Evolutionary conservation across 2,113 vertebrate species (phyloP).

Genomic region (Pitta sordida): DNA sequence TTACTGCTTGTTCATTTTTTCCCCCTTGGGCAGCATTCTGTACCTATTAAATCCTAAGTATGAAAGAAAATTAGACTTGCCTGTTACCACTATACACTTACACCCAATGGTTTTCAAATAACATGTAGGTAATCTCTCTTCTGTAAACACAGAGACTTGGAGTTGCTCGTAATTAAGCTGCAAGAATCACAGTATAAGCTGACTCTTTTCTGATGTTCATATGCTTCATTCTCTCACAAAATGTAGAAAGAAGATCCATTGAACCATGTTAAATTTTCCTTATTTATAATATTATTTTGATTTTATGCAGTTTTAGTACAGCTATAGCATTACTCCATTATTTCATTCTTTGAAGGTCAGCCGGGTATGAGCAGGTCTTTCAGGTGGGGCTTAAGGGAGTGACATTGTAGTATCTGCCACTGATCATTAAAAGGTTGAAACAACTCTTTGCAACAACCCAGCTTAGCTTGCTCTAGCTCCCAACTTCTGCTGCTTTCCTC

Average conservation of each 20-base stretch:
- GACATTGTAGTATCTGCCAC: not conserved
- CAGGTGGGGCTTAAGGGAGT: not conserved
- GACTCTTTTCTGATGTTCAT: conserved; percentile 33
- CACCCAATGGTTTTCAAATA: conserved; percentile 67
- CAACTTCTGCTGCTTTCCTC: not conserved
- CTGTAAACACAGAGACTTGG: conserved; percentile 59
- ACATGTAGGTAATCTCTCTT: conserved; percentile 60
- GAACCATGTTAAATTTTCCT: not conserved
- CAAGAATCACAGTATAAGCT: conserved; percentile 43
- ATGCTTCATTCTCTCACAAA: conserved; percentile 11
- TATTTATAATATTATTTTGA: not conserved
- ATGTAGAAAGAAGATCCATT: conserved; percentile 17
- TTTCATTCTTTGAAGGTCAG: not conserved
- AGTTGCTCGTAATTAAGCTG: conserved; percentile 66
- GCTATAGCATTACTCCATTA: not conserved
- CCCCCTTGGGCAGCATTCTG: conserved; percentile 32
- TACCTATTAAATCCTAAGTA: conserved; percentile 55
- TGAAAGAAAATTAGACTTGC: conserved; percentile 74
- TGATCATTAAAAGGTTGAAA: not conserved
- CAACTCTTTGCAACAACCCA: not conserved
- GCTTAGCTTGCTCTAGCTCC: not conserved
- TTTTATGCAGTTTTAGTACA: not conserved
- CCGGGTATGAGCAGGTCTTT: not conserved
- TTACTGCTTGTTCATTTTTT: conserved; percentile 44
- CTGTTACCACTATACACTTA: conserved; percentile 73